Evolutionary conservation across 1,140 invertebrate species (phyloP), one percentile per base, ranked within the genome.

Genomic region (Gonioctena quinquepunctata): DNA sequence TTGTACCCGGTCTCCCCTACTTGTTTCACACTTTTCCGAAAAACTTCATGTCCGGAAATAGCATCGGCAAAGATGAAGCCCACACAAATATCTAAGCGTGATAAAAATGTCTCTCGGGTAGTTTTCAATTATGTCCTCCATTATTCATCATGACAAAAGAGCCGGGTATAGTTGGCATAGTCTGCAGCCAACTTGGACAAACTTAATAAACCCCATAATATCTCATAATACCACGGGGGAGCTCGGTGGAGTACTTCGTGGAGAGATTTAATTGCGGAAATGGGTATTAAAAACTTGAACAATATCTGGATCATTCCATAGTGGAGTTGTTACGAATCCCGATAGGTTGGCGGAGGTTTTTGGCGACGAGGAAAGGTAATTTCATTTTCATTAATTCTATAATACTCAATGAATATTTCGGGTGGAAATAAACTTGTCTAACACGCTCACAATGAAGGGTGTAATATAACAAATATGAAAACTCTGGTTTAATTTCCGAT

Each of bases 241-340:
- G 66, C 61, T 61, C 48, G 60, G 18, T 52, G 63, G 57, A 54
- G 63, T 65, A 68, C 42, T 73, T 69, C 66, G 18, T 52, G 63
- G 57, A 54, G 63, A 69, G 71, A 57, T 73, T 69, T 73, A 73
- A 73, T 73, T 70, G 71, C 71, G 71, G 71, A 73, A 73, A 73
- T 73, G 60, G 42, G 71, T 54, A 68, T 73, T 66, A 70, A 73
- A 70, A 73, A 73, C 68, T 73, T 73, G 57, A 66, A 73, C 71
- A 73, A 73, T 73, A 54, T 66, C 50, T 26, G 63, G 63, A 66
- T 66, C 54, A 66, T 66, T 56, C 19, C 23, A 28, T 63, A 63
- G 22, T 63, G 25, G 22, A 22, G 19, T 59, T 16, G 33, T 42
- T 42, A 42, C 33, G 16, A n/a, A 42, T 42, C 11, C 33, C 16